Evolutionary conservation across 2,113 vertebrate species (phyloP), one percentile per base, ranked within the genome.

Genomic region (Leptosomus discolor): DNA sequence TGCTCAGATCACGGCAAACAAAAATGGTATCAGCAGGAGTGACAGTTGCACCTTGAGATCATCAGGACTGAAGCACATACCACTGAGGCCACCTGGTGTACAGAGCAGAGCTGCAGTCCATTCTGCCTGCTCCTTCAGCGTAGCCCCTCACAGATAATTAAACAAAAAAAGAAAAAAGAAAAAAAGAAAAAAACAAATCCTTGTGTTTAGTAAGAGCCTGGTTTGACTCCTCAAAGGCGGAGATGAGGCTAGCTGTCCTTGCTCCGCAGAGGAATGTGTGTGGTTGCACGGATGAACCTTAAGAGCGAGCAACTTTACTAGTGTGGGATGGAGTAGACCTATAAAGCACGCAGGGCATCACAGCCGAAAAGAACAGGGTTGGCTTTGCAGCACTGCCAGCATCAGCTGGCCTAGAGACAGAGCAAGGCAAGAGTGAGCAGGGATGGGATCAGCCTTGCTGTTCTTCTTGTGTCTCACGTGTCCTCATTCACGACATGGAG

Each of bases 31-130:
- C 19, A 3, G 34, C 87, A 65, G 91, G 69, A 92, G 50, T 3
- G 51, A 21, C 73, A 37, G 71, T 26, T 58, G 67, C 61, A 92
- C 91, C 85, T 91, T 46, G 67, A 83, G 90, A 68, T 74, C 41
- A 36, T 77, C 41, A 26, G 43, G 37, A 30, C 34, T n/a, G 48
- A 95, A 90, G 91, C 46, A 63, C 81, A 96, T 73, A 83, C 89
- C 80, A 27, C 97, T 97, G 96, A 77, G 97, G 97, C 95, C 97
- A 97, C 92, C 97, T 97, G 95, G 91, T 97, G 96, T 97, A 96
- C 93, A 83, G 85, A 82, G 57, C 57, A 85, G 74, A 79, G 87
- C 90, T 95, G 78, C 96, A 97, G 93, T 76, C 81, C 88, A 68
- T 51, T 61, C 43, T 63, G 67, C 22, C 53, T n/a, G 32, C 36